phyloP scores from a whole-genome alignment of 2,113 vertebrate species.

The Plecotus auritus region DNA sequence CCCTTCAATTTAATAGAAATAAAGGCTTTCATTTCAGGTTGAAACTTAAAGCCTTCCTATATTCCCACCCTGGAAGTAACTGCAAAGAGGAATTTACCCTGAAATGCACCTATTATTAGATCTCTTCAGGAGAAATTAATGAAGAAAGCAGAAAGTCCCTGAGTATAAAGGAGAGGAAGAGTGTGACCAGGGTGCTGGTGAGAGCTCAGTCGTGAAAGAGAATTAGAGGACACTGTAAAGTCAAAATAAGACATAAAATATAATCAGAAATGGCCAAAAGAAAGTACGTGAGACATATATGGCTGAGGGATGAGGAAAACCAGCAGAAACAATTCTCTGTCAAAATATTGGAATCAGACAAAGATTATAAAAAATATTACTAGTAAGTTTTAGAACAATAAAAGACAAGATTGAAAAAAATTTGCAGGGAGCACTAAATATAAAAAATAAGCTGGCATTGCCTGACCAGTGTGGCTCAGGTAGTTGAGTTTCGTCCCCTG shows the following conservation, averaged over 20 bases:
- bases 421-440: background rate
- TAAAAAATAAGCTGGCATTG: background rate
- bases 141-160: background rate
- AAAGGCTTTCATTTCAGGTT: background rate
- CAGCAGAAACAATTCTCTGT: background rate
- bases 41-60: background rate
- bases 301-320: background rate
- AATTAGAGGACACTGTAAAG: background rate
- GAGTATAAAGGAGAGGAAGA: background rate
- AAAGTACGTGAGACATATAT: background rate
- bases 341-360: background rate
- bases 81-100: background rate
- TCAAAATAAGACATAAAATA: background rate
- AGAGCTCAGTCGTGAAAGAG: background rate
- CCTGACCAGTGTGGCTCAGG: too few relatives aligned
- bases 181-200: background rate
- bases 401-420: conserved; percentile 21
- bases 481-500: too few relatives aligned
- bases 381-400: background rate
- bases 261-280: background rate
- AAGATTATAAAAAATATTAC: background rate
- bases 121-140: background rate
- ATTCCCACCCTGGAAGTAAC: background rate
- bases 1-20: background rate
- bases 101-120: background rate